A percentile compares a stretch with the other conserved stretches of the same genome.
Conservation (phyloP, 2,113 vertebrate species). For the Merops nubicus region DNA sequence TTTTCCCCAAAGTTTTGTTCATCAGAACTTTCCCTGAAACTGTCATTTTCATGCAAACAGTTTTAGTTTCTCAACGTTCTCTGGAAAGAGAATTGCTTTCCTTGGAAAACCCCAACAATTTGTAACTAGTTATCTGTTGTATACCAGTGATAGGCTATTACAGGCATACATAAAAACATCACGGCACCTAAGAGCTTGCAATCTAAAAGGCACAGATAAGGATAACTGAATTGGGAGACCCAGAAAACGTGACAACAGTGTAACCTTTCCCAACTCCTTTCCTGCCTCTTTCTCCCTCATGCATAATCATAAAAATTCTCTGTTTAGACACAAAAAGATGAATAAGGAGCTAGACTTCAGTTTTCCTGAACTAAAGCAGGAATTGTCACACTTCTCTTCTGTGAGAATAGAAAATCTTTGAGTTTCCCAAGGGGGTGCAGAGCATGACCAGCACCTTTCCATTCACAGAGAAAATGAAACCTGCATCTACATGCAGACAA, state of each 20-base stretch:
- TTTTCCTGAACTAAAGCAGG: neutral
- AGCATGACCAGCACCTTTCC: neutral
- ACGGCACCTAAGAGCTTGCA: neutral
- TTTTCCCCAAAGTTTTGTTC: neutral
- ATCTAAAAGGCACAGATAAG: conserved; percentile 33
- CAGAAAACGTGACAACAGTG: neutral
- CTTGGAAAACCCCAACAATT: neutral
- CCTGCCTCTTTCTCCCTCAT: neutral
- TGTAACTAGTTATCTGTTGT: neutral
- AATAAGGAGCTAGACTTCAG: rapidly evolving
- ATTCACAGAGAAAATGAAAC: neutral
- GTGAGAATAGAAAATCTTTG: neutral
- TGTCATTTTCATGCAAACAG: neutral
- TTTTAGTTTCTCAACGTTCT: neutral
- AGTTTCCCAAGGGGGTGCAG: neutral
- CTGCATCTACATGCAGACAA: neutral
- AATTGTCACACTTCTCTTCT: neutral
- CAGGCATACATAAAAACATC: neutral
- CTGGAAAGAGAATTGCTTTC: neutral
- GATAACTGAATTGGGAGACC: neutral
- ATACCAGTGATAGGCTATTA: neutral
- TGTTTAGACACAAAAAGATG: neutral
- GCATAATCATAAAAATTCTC: neutral
- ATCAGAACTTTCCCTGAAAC: neutral
- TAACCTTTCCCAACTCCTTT: neutral